Conservation (phyloP, 2,888 invertebrate species). For the Rhopalosiphum nymphaeae region DNA sequence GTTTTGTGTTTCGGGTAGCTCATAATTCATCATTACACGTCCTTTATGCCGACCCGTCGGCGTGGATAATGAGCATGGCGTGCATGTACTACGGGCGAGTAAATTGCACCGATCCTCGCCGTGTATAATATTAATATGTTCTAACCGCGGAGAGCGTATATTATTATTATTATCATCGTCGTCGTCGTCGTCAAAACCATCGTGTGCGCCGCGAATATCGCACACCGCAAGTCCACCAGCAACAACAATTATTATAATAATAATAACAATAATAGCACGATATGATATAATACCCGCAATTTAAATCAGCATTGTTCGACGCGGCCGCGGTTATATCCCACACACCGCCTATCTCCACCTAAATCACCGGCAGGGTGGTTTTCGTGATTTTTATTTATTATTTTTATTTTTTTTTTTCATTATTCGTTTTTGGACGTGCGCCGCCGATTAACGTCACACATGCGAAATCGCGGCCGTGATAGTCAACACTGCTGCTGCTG, state of each 20-base stretch:
- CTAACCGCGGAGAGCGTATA: neutral
- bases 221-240: neutral
- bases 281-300: slow-evolving; percentile 42
- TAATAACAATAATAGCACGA: neutral
- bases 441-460: neutral
- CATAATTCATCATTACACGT: slow-evolving; percentile 65
- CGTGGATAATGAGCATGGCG: slow-evolving; percentile 50
- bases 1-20: slow-evolving; percentile 45
- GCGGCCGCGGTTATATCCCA: neutral
- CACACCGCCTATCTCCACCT: neutral
- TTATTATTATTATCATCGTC: neutral
- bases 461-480: neutral
- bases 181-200: neutral
- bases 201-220: neutral
- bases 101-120: slow-evolving; percentile 27
- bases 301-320: slow-evolving; percentile 57
- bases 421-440: slow-evolving; percentile 6
- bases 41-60: slow-evolving; percentile 56
- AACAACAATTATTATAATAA: neutral
- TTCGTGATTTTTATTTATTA: slow-evolving; percentile 18
- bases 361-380: slow-evolving; percentile 8
- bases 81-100: neutral
- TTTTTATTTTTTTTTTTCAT: slow-evolving; percentile 1
- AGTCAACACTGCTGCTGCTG: neutral
- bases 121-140: neutral